Percentiles rank a stretch among this genome's conserved stretches.
phyloP scores from a whole-genome alignment of 2,113 vertebrate species.

The Sebastes fasciatus region DNA sequence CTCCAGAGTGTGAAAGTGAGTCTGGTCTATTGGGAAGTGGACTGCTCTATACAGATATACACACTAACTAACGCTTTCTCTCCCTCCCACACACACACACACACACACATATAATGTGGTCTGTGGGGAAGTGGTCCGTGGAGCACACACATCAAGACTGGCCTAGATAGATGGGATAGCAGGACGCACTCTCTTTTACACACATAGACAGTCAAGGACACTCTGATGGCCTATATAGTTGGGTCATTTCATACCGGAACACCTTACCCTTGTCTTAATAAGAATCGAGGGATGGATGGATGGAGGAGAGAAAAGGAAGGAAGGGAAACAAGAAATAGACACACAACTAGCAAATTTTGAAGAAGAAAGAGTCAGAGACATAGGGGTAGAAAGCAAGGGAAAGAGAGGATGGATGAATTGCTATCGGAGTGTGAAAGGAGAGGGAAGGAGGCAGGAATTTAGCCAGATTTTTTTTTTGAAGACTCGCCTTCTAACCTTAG shows the following conservation, averaged over 20 bases:
- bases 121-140: constrained; percentile 75
- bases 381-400: neutral
- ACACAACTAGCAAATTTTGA: constrained; percentile 2
- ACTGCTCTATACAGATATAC: constrained; percentile 62
- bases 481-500: constrained; percentile 22
- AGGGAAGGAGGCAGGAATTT: neutral
- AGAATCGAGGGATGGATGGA: neutral
- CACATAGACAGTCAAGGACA: constrained; percentile 76
- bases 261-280: constrained; percentile 61
- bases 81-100: constrained; percentile 37
- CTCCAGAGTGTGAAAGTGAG: constrained; percentile 77
- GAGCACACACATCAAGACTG: constrained; percentile 77
- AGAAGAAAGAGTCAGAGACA: neutral
- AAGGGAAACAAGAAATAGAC: neutral
- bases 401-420: neutral
- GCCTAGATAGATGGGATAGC: constrained; percentile 79
- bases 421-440: neutral
- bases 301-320: neutral
- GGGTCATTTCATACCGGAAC: constrained; percentile 60
- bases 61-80: constrained; percentile 35
- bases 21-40: constrained; percentile 80
- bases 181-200: constrained; percentile 56
- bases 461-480: constrained; percentile 11
- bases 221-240: constrained; percentile 72
- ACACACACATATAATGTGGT: constrained; percentile 50